Base-by-base conservation (phyloP, 2,113 vertebrate species). In the Alaudala cheleensis region DNA sequence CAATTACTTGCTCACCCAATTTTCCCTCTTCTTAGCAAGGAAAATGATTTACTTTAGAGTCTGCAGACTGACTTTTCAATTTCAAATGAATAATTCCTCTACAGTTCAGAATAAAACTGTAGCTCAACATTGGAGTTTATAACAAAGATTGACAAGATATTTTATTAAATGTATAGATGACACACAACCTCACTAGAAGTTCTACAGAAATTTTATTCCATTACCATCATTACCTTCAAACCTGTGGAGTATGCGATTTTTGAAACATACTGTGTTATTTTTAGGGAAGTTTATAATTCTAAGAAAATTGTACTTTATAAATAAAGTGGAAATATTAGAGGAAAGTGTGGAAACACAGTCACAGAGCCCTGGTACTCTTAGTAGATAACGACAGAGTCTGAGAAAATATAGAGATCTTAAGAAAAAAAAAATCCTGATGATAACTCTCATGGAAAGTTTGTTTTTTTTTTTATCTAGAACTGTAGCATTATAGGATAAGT, bases 381-480 rank as follows among this genome's bases (percentile, higher is more conserved):
- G 15, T 3, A 31, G 14, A 10, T 31, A 64, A 58, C 37, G 25
- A 56, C 7, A 70, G 4, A 31, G 6, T 51, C 3, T 21, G 9
- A 33, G 24, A 45, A 81, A 74, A 58, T 15, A 50, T 0, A 16
- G 1, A 62, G 7, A n/a, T 2, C 3, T 62, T 34, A 34, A 56
- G 44, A 50, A n/a, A 54, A 40, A 28, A 11, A 12, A 22, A 5
- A 10, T 2, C 16, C 12, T n/a, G 14, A 64, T 34, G 16, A 29
- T 3, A 42, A 0, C 1, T 80, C 3, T 37, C 7, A 34, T 12
- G 1, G 16, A 19, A 56, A 39, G 2, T 53, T 56, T n/a, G n/a
- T n/a, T 83, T 28, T 2, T 80, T 92, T 83, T 86, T 86, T 9
- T 58, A 37, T 26, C 7, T 77, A 22, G 51, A 73, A 44, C 7